These are phyloP conservation scores for Hiodon tergisus DNA, from an alignment of 2,113 vertebrate species.

Conservation along the genomic window DNA sequence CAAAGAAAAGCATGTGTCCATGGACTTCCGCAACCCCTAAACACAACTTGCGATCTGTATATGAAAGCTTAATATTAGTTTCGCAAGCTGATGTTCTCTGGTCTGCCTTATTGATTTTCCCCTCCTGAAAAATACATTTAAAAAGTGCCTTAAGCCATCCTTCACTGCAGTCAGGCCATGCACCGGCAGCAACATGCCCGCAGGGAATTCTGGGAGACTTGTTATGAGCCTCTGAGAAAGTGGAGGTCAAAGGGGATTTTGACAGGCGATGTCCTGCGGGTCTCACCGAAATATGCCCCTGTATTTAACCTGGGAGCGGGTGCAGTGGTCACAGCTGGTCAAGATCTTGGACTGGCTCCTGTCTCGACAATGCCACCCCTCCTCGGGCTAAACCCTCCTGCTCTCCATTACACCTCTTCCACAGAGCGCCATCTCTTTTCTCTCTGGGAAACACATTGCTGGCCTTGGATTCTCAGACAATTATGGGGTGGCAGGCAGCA, in stretches of 20 bases:
- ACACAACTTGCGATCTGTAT: slow-evolving; percentile 22
- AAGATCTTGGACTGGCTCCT: slow-evolving; percentile 31
- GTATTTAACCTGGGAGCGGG: slow-evolving; percentile 42
- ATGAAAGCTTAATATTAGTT: slow-evolving; percentile 50
- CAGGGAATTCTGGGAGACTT: slow-evolving; percentile 43
- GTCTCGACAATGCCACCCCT: slow-evolving; percentile 34
- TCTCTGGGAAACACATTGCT: slow-evolving; percentile 28
- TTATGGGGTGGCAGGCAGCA: slow-evolving; percentile 17
- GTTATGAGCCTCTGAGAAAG: slow-evolving; percentile 40
- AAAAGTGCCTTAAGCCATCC: slow-evolving; percentile 56
- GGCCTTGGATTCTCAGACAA: slow-evolving; percentile 43
- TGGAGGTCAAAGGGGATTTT: slow-evolving; percentile 49
- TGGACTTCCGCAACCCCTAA: slow-evolving; percentile 39
- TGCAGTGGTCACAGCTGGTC: slow-evolving; percentile 41
- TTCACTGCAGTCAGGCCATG: slow-evolving; percentile 49
- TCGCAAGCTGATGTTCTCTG: slow-evolving; percentile 42
- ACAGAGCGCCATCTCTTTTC: slow-evolving; percentile 16
- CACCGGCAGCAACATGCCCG: slow-evolving; percentile 37
- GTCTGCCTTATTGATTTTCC: slow-evolving; percentile 59
- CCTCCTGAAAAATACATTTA: slow-evolving; percentile 61
- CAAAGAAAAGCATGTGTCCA: not conserved
- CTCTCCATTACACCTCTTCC: slow-evolving; percentile 8
- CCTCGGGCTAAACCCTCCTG: slow-evolving; percentile 2
- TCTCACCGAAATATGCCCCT: slow-evolving; percentile 33
- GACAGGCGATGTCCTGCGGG: slow-evolving; percentile 53